Percentiles rank a stretch among this genome's conserved stretches.
These are phyloP conservation scores for Halcyon smyrnensis DNA, from an alignment of 2,797 vertebrate genomes.

Conservation along the genomic window DNA sequence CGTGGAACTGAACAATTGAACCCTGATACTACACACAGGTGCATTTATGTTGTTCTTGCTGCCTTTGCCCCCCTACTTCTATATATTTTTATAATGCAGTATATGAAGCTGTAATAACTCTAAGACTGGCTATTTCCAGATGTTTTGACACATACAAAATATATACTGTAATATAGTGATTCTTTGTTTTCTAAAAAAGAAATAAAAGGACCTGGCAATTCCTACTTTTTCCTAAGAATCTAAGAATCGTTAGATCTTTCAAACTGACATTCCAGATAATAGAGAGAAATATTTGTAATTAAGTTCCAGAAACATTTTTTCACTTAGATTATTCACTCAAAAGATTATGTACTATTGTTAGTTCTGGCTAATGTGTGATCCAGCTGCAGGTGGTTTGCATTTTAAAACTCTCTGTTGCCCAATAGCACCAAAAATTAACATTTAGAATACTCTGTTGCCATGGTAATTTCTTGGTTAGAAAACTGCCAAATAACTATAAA, in stretches of 20 bases:
- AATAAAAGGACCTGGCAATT: background rate
- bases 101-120: background rate
- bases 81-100: background rate
- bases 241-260: constrained; percentile 43
- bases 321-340: constrained; percentile 46
- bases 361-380: constrained; percentile 41
- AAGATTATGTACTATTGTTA: constrained; percentile 60
- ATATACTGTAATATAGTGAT: background rate
- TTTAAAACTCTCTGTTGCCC: constrained; percentile 34
- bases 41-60: background rate
- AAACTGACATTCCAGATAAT: constrained; percentile 16
- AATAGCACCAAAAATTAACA: constrained; percentile 13
- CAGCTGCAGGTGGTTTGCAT: constrained; percentile 47
- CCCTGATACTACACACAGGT: background rate
- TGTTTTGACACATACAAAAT: background rate
- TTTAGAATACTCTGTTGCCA: constrained; percentile 13
- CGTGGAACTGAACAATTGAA: background rate
- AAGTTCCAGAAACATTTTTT: constrained; percentile 66
- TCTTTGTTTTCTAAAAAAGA: background rate
- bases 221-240: constrained; percentile 8
- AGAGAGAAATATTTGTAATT: constrained; percentile 31
- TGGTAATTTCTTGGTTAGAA: constrained; percentile 23
- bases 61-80: background rate
- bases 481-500: constrained; percentile 19
- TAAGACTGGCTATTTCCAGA: background rate